These are phyloP conservation scores for Gadopsis bispinosus DNA, from an alignment of 2,797 vertebrate species.

Conservation along the genomic window DNA sequence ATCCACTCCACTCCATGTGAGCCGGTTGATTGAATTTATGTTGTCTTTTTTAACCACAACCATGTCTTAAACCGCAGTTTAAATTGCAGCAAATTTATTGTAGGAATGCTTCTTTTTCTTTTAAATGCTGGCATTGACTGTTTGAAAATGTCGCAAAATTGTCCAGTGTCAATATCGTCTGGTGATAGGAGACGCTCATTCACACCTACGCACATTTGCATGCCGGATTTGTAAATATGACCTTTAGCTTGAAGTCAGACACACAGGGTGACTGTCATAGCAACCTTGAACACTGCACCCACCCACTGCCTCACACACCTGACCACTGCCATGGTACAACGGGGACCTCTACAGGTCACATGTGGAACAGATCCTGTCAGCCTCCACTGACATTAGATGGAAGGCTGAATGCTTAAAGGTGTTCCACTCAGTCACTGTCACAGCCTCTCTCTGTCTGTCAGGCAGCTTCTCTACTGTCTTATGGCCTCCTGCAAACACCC, in stretches of 20 bases:
- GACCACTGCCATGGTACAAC: conserved; percentile 48
- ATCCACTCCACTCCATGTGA: conserved; percentile 14
- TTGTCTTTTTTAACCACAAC: conserved; percentile 1
- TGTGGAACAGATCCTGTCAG: conserved; percentile 10
- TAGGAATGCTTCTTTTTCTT: not conserved
- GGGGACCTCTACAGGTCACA: conserved; percentile 71
- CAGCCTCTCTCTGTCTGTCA: conserved; percentile 43
- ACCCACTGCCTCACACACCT: not conserved
- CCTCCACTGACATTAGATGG: conserved; percentile 16
- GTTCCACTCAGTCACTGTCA: conserved; percentile 60
- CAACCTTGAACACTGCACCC: conserved; percentile 22
- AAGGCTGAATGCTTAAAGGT: conserved; percentile 49
- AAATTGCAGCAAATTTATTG: not conserved
- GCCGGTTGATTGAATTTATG: not conserved
- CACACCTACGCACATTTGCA: not conserved
- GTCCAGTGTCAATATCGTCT: not conserved
- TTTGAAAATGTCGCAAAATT: not conserved
- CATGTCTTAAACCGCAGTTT: not conserved
- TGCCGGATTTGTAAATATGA: conserved; percentile 20
- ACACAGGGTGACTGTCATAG: not conserved
- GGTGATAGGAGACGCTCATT: not conserved
- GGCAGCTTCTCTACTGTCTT: conserved; percentile 21
- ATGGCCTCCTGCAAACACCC: not conserved
- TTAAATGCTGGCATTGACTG: not conserved
- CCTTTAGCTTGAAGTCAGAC: conserved; percentile 44